Conservation (phyloP, 2,113 vertebrate genomes). For the Amblyopsis rosae region DNA sequence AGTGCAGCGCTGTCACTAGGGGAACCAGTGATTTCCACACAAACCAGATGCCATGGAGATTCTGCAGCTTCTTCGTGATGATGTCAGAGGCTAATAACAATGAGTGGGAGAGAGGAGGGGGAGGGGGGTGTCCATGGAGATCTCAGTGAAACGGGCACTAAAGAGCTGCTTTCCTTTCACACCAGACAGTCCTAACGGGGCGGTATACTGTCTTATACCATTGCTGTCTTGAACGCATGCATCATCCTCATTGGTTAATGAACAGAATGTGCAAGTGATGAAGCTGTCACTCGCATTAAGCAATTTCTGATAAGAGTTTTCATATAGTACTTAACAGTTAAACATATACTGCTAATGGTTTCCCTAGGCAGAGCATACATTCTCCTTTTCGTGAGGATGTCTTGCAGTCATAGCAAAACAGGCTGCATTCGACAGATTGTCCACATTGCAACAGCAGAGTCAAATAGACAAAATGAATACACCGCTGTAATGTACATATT, state of each 20-base stretch:
- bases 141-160: conserved; percentile 22
- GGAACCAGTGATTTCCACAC: conserved; percentile 41
- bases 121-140: conserved; percentile 8
- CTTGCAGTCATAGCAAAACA: conserved; percentile 9
- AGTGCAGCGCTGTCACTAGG: conserved; percentile 42
- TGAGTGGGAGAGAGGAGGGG: not conserved
- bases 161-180: conserved; percentile 6
- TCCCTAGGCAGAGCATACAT: not conserved
- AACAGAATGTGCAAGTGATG: not conserved
- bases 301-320: not conserved
- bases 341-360: not conserved
- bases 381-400: not conserved
- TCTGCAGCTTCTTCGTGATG: conserved; percentile 47
- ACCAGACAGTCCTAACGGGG: not conserved
- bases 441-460: conserved; percentile 22
- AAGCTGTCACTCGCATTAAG: not conserved
- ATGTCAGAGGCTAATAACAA: conserved; percentile 31
- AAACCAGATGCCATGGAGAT: conserved; percentile 49
- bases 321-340: not conserved
- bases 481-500: conserved; percentile 18
- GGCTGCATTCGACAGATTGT: conserved; percentile 18
- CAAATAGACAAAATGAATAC: conserved; percentile 36
- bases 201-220: not conserved
- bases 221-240: not conserved
- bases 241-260: not conserved